These are phyloP conservation scores for Prietella phreatophila DNA, from an alignment of 2,113 vertebrate genomes.

Conservation along the genomic window DNA sequence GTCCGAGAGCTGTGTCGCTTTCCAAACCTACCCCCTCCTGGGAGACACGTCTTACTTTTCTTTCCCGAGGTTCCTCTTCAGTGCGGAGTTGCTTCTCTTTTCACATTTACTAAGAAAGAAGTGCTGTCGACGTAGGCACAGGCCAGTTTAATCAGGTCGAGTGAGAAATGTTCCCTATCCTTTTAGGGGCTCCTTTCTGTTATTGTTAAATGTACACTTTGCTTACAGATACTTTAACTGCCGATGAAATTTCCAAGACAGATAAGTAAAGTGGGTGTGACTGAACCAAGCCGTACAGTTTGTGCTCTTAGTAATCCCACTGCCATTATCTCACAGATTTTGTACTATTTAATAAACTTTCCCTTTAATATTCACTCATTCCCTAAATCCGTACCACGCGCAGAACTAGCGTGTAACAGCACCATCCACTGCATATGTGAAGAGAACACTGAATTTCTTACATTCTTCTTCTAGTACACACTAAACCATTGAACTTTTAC, in stretches of 20 bases:
- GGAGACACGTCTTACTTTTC: not conserved
- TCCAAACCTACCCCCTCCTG: slow-evolving; percentile 16
- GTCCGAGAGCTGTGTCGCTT: slow-evolving; percentile 33
- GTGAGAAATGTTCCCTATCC: not conserved
- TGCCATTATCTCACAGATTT: not conserved
- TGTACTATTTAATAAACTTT: too few relatives aligned
- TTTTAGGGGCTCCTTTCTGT: not conserved
- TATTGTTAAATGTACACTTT: not conserved
- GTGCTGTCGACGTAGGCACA: not conserved
- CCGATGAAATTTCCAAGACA: not conserved
- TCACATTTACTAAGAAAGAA: slow-evolving; percentile 10
- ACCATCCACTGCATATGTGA: too few relatives aligned
- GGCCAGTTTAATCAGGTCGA: slow-evolving; percentile 8
- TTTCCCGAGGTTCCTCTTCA: slow-evolving; percentile 24
- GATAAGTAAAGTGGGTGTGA: not conserved
- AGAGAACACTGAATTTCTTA: not conserved
- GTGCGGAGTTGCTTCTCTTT: not conserved
- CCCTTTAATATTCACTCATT: too few relatives aligned
- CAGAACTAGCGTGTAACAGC: too few relatives aligned
- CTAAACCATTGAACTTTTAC: too few relatives aligned
- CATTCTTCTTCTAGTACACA: too few relatives aligned
- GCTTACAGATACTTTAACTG: not conserved
- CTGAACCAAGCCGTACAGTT: not conserved
- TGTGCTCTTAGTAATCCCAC: not conserved
- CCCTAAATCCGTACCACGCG: too few relatives aligned